Base-by-base conservation (phyloP, 2,113 vertebrate genomes). In the Leucoraja erinaceus region DNA sequence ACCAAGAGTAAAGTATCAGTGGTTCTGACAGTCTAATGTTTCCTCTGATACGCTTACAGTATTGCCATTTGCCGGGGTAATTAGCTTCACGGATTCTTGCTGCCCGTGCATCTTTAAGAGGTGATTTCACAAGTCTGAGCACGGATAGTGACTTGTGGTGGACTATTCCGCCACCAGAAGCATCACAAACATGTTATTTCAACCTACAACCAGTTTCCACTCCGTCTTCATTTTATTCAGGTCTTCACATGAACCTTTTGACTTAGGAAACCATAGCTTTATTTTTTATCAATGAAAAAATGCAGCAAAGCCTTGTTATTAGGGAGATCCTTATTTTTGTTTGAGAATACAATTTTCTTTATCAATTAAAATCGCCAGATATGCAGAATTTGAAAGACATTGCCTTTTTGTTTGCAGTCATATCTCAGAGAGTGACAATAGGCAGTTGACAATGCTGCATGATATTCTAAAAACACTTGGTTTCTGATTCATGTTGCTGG, bases 1-100 rank as follows among this genome's bases (percentile, higher is more conserved):
- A 88, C 59, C 28, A 88, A 88, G 83, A 88, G 59, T 66, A 88
- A 8, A 88, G 83, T 66, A 11, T 63, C 28, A 33, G 83, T 88
- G 61, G 10, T 88, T 88, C 14, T 88, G 59, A 63, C 83, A 66
- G 61, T n/a, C 6, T 63, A 63, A 88, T 86, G 63, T 86, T 63
- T 12, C 59, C 5, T 54, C 83, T 86, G 22, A 16, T 88, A 63
- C 5, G 31, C 83, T 88, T 61, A 63, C 59, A 31, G 11, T 88
- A 61, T 63, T 66, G 28, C 6, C 28, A 1, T 63, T 18, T 66
- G 12, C 5, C 31, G 16, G 83, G 83, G 83, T 88, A 66, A 72
- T 72, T 6, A 31, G 83, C 28, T 33, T 59, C 6, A 66, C 2
- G 28, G 5, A n/a, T 88, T 12, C 12, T 66, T 88, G n/a, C 47